Evolutionary conservation across 2,888 invertebrate genomes (phyloP), one percentile per base, ranked within the genome.

Genomic region (Molorchus minor): DNA sequence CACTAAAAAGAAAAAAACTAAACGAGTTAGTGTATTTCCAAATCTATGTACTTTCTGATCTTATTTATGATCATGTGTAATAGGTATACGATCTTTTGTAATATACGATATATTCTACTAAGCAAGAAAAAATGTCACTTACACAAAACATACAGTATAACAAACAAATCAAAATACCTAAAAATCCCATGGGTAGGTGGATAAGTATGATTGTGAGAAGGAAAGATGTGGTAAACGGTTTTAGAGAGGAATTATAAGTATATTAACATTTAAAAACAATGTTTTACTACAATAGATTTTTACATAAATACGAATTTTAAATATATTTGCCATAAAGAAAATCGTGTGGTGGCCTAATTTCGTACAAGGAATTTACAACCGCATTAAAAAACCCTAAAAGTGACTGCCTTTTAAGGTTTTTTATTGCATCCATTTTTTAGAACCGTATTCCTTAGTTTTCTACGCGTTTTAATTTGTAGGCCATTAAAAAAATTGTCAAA

Each of bases 181-280:
- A 60, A 62, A 33, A 62, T 62, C 62, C 62, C 62, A 62, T 49
- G 55, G 54, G 58, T 54, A 38, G 44, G 38, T 54, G 55, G 58
- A 55, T 58, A 41, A 55, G 58, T 52, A 33, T 58, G 53, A 30
- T 19, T 30, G 30, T 61, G 49, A 40, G 47, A 10, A 54, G 58
- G 62, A 45, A 40, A 40, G 13, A 46, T 35, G 38, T 56, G 56
- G 44, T 54, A 43, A 53, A 47, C 33, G 46, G 49, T 46, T 33
- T 47, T 21, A 56, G 40, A 47, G 2, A 30, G 30, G 38, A 25
- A 21, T 13, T 36, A 29, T 36, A 35, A 33, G 20, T 49, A 44
- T 49, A 38, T 49, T 49, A 38, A 8, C 19, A 38, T 49, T 25
- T 49, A 25, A 25, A n/a, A n/a, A 3, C 21, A 25, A 12, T 38